Evolutionary conservation across 2,888 invertebrate species (phyloP), one percentile per base, ranked within the genome.

Genomic region (Selenia dentaria): DNA sequence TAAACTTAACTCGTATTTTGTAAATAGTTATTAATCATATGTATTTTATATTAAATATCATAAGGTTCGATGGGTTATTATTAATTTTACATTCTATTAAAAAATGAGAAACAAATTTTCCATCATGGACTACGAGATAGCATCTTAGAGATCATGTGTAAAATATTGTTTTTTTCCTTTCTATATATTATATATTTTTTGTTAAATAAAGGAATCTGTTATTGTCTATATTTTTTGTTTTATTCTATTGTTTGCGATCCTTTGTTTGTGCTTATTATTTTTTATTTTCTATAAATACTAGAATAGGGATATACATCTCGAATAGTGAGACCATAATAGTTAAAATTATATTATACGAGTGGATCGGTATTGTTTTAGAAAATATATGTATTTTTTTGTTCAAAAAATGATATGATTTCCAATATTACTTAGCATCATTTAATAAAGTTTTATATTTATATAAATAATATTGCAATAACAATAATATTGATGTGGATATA

Each of bases 171-270:
- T 89, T 79, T 72, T 67, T 55, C n/a, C 64, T 81, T 83, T 86
- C 79, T 85, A 84, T 87, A 89, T 88, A 86, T 86, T 87, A 87
- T 89, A 88, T 89, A 88, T 89, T 89, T 89, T 89, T 90, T 90
- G 90, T 90, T 90, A 89, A 89, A 90, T 90, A 90, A 90, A 90
- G 86, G 87, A 89, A 88, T 84, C 83, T 88, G 90, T 90, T 90
- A 90, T 89, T 88, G 88, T 89, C 87, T 81, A 84, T 74, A 50
- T 68, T 84, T 87, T 48, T 88, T 74, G 77, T 84, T 87, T 90
- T 82, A 80, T 85, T 87, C 83, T 8, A 12, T 68, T 67, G 74
- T 72, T 57, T 57, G 64, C 10, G 24, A 70, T 74, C 70, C 66
- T 59, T 38, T 60, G 62, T 66, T 64, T 60, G 50, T 62, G 54